Conservation (phyloP, 2,888 invertebrate genomes). For the Apamea epomidion region DNA sequence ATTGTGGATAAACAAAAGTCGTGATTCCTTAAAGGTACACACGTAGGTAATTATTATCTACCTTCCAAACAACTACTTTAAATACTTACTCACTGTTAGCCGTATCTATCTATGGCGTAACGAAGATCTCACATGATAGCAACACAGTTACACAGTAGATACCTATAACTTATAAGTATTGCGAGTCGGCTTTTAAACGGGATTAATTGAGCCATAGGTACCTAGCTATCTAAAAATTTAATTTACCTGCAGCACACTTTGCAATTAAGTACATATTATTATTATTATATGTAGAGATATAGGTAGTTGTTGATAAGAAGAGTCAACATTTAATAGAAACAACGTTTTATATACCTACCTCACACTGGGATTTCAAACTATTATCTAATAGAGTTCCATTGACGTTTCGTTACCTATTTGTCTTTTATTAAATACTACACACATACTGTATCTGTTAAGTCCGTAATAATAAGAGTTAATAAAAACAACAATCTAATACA, state of each 20-base stretch:
- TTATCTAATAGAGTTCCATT: neutral
- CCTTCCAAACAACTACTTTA: neutral
- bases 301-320: neutral
- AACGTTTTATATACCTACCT: neutral
- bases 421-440: neutral
- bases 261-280: neutral
- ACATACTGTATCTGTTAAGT: neutral
- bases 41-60: neutral
- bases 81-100: neutral
- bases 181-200: neutral
- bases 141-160: neutral
- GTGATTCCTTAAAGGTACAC: neutral
- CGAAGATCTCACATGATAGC: neutral
- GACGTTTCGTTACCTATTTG: neutral
- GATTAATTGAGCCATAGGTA: no score
- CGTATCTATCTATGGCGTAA: neutral
- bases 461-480: neutral
- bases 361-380: neutral
- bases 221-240: neutral
- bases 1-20: neutral
- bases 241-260: neutral
- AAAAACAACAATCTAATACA: neutral
- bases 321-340: neutral
- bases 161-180: neutral
- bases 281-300: neutral